phyloP scores from a whole-genome alignment of 2,113 vertebrate genomes.

The rat (Rattus norvegicus) region GRCr8 NC_086019.1:127477001-127477500 shows the following conservation, averaged over 20 bases:
- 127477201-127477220: rapidly evolving
- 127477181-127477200: neutral
- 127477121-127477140: neutral
- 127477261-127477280: neutral
- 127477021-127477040: neutral
- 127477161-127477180: neutral
- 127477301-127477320: rapidly evolving
- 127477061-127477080: neutral
- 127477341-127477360: rapidly evolving
- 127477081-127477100: neutral
- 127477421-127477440: neutral
- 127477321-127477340: rapidly evolving
- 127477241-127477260: too few relatives aligned
- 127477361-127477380: neutral
- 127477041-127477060: neutral
- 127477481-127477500: neutral
- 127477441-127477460: neutral
- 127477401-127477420: rapidly evolving
- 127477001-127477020: neutral
- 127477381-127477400: neutral
- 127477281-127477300: rapidly evolving
- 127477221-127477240: neutral
- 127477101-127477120: neutral
- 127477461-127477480: neutral
- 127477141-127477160: neutral